Evolutionary conservation across 2,888 invertebrate genomes (phyloP), one percentile per base, ranked within the genome.

Genomic region (Amiota minor): DNA sequence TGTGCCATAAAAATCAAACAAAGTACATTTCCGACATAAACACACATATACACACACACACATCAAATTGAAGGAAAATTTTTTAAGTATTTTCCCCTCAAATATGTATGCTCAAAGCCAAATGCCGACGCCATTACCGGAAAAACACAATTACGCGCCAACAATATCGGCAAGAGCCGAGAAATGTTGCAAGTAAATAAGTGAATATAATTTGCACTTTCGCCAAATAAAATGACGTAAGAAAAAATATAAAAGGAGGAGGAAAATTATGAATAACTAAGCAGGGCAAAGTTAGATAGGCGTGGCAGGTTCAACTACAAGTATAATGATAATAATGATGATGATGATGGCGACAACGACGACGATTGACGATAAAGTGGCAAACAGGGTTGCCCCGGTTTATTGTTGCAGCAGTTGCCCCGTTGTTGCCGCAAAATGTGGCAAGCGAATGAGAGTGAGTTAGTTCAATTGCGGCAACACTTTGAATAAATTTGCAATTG

Each of bases 401-500:
- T 56, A 20, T 56, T 56, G 56, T 56, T 18, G 11, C 56, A 56
- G 56, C 14, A 18, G 56, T 3, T 16, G 56, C 56, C 53, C 14
- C 53, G 12, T 53, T n/a, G 12, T 14, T 53, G n/a, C 53, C 53
- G 12, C 12, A 12, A 53, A n/a, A 9, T 53, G 12, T 53, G 8
- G 4, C 53, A 50, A 50, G 8, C 53, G 56, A 56, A 56, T 61
- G 35, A 61, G 61, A 11, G 16, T 16, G 59, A 35, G 61, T 35
- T 20, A 11, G 61, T 61, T 61, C 61, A 61, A 61, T 61, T 61
- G 65, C 50, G 67, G 20, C 67, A 20, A 49, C 55, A 72, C 70
- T 75, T 74, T 75, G 75, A 75, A 75, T 75, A 75, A 75, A 75
- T 75, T 75, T 72, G 55, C 75, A 70, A 74, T 75, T 75, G 70